These are phyloP conservation scores for Latrodectus elegans DNA, from an alignment of 2,888 invertebrate species.

Conservation along the genomic window DNA sequence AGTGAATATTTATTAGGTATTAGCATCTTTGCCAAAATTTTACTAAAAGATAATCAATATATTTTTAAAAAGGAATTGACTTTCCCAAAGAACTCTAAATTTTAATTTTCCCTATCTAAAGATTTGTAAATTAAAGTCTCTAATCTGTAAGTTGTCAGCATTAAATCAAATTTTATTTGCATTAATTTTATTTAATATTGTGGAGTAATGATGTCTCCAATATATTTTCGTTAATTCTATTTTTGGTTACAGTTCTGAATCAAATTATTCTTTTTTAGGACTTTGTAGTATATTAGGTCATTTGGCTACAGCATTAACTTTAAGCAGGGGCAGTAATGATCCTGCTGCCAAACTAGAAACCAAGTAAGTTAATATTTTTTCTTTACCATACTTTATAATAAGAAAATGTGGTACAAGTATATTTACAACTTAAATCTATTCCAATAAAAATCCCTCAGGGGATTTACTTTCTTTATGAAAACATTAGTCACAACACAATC, in stretches of 20 bases:
- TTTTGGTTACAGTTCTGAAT: background rate
- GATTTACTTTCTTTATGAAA: too few relatives aligned
- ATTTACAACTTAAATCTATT: too few relatives aligned
- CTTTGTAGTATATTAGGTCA: slow-evolving; percentile 72
- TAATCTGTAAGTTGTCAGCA: background rate
- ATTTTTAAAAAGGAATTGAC: too few relatives aligned
- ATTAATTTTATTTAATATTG: too few relatives aligned
- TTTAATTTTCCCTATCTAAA: background rate
- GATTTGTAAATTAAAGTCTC: background rate
- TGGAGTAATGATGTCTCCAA: too few relatives aligned
- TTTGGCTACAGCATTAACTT: slow-evolving; percentile 72
- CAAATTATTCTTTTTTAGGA: slow-evolving; percentile 64
- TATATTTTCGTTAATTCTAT: too few relatives aligned
- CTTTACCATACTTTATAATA: too few relatives aligned
- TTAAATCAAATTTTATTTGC: background rate
- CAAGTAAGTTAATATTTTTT: slow-evolving; percentile 41
- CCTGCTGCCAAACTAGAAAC: slow-evolving; percentile 64
- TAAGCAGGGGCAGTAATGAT: slow-evolving; percentile 70
- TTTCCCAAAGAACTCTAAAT: background rate
- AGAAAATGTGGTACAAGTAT: too few relatives aligned
- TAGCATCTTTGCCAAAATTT: background rate
- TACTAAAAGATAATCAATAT: background rate
- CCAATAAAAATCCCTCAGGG: too few relatives aligned
- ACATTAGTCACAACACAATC: too few relatives aligned
- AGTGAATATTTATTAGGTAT: background rate